A percentile compares a stretch with the other conserved stretches of the same genome.
Conservation (phyloP, 1,140 invertebrate species). For the Leptopilina clavipes region DNA sequence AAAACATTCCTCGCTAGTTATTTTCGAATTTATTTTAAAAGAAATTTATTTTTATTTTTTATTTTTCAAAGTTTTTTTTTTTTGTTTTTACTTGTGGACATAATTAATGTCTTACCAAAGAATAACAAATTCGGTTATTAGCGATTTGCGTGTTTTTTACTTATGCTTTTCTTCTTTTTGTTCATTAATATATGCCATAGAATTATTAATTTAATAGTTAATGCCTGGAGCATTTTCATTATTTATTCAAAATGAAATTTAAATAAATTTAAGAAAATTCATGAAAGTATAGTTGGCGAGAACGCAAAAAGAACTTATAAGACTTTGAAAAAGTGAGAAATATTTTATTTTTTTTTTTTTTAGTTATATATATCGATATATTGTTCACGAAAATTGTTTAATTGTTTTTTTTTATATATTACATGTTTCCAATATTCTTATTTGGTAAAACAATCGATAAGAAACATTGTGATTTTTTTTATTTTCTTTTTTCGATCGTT, state of each 20-base stretch:
- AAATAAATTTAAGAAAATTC: background rate
- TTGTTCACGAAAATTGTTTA: background rate
- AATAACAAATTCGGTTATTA: background rate
- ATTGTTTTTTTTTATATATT: background rate
- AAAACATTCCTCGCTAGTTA: conserved; percentile 9
- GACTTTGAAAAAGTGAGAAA: conserved; percentile 5
- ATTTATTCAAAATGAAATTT: background rate
- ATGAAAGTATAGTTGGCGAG: background rate
- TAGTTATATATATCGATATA: background rate
- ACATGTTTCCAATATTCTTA: background rate
- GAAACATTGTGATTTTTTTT: background rate
- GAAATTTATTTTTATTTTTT: background rate
- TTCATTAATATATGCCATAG: background rate
- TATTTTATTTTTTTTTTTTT: background rate
- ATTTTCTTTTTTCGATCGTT: background rate
- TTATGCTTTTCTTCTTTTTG: background rate
- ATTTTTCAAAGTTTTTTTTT: background rate
- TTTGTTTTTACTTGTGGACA: background rate
- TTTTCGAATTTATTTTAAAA: background rate
- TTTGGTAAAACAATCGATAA: background rate
- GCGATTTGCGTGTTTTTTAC: background rate
- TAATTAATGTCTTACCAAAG: conserved; percentile 4
- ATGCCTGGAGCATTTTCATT: conserved; percentile 21
- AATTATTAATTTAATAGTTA: background rate
- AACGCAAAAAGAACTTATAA: background rate